phyloP scores from a whole-genome alignment of 2,888 invertebrate species.

The Parasteatoda lunata region DNA sequence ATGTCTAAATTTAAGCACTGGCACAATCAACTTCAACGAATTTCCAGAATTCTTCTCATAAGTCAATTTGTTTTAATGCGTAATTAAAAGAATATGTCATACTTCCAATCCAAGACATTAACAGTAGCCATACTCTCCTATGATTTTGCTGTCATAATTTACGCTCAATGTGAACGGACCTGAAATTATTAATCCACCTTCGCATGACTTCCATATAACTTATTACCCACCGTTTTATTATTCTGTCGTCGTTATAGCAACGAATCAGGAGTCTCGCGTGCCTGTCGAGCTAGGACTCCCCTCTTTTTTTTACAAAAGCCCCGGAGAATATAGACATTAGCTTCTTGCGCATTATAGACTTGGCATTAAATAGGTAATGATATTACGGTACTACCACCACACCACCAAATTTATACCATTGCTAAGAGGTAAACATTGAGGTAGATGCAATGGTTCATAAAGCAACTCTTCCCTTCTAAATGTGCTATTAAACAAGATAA shows the following conservation, averaged over 20 bases:
- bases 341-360: constrained; percentile 1
- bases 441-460: background rate
- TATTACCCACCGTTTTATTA: background rate
- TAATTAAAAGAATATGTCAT: background rate
- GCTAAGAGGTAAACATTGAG: background rate
- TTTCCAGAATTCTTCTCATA: background rate
- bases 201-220: background rate
- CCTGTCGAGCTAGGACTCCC: background rate
- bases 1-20: too few relatives aligned
- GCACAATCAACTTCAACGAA: background rate
- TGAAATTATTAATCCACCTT: constrained; percentile 3
- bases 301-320: constrained; percentile 3
- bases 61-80: background rate
- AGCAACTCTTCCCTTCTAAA: background rate
- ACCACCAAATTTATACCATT: background rate
- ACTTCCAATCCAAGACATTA: background rate
- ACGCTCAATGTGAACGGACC: background rate
- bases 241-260: background rate
- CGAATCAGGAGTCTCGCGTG: background rate
- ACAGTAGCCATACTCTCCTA: background rate
- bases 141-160: background rate
- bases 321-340: constrained; percentile 10
- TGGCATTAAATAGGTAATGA: constrained; percentile 11
- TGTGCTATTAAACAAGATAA: constrained; percentile 1
- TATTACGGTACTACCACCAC: constrained; percentile 1